Evolutionary conservation across 2,888 invertebrate species (phyloP).

Genomic region (Monoplex corrugatus): DNA sequence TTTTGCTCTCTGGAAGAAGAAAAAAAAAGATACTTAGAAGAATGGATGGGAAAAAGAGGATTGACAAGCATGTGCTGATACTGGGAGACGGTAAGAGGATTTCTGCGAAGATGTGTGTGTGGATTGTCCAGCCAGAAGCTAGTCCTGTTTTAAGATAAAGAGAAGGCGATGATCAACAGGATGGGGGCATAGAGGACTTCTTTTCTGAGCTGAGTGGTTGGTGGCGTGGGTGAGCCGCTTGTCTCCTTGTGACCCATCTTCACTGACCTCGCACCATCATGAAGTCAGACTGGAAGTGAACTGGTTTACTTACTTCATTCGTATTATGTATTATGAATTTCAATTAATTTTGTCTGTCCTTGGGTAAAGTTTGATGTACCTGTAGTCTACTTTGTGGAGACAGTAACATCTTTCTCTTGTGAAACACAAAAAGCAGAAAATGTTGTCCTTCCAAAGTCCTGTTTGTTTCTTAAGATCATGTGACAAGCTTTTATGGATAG

Average conservation of each 20-base stretch:
- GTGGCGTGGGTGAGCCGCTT: background rate
- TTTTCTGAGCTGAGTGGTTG: background rate
- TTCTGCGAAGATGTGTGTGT: background rate
- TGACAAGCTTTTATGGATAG: conserved; percentile 35
- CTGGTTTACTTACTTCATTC: background rate
- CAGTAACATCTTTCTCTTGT: background rate
- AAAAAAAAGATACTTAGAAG: background rate
- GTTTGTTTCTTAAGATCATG: conserved; percentile 36
- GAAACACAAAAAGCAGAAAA: background rate
- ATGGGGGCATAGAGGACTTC: background rate
- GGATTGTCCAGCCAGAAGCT: background rate
- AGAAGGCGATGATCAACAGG: background rate
- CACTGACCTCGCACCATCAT: background rate
- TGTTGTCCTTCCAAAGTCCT: background rate
- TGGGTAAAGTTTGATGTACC: background rate
- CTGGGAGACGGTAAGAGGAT: background rate
- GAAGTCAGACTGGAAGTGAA: background rate
- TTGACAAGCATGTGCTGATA: background rate
- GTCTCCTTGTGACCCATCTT: background rate
- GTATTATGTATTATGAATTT: background rate
- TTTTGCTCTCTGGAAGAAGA: background rate
- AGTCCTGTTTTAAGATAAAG: background rate
- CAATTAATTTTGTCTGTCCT: background rate
- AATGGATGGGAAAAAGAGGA: background rate
- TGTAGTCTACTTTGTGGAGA: conserved; percentile 1